These are phyloP conservation scores for Zaprionus taronus DNA, from an alignment of 1,140 invertebrate genomes.

Conservation along the genomic window DNA sequence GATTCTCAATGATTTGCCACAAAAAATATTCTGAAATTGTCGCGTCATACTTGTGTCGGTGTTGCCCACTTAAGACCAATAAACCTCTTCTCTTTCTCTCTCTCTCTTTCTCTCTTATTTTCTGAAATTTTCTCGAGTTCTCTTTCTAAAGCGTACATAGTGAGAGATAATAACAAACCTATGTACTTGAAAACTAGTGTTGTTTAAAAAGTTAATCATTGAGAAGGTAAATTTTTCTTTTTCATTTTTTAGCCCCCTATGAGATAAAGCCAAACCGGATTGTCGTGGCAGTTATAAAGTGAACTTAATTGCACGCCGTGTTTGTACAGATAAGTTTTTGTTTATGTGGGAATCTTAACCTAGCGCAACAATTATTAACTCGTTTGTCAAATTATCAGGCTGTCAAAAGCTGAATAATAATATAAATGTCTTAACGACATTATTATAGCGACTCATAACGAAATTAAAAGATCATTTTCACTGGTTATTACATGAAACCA, in stretches of 20 bases:
- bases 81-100: neutral
- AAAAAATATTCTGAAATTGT: neutral
- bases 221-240: neutral
- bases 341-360: neutral
- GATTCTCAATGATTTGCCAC: neutral
- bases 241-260: too few relatives aligned
- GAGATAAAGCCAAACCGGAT: too few relatives aligned
- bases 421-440: neutral
- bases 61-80: neutral
- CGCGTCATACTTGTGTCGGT: too few relatives aligned
- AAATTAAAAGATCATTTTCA: too few relatives aligned
- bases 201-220: neutral
- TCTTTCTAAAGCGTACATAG: neutral
- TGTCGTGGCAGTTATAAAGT: too few relatives aligned
- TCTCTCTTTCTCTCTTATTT: neutral
- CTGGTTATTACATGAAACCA: too few relatives aligned
- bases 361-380: conserved; percentile 2
- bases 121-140: neutral
- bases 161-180: neutral
- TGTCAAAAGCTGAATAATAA: neutral
- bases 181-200: neutral
- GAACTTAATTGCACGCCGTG: too few relatives aligned
- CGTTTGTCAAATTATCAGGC: neutral
- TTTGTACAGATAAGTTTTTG: neutral
- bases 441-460: too few relatives aligned